Evolutionary conservation across 1,140 invertebrate genomes (phyloP), one percentile per base, ranked within the genome.

Genomic region (Aethina tumida): DNA sequence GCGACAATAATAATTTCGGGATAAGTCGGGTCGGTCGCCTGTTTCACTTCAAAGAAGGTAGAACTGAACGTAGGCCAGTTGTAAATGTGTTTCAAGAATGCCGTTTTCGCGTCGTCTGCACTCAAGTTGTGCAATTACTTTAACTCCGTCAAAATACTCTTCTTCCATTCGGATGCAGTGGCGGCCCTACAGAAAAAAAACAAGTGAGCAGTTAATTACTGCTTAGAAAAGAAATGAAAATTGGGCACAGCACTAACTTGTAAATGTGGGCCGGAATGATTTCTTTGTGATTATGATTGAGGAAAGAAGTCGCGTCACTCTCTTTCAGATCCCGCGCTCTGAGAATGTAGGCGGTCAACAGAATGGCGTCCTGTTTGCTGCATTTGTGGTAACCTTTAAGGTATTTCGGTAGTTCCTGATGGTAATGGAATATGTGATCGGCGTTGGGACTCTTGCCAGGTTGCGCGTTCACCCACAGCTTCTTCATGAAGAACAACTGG

Each of bases 401-500:
- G 56, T 88, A 84, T 65, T 97, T 97, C 0, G 89, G 88, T 19
- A 94, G 58, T 67, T 97, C 93, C 69, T 97, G 93, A 48, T 90
- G 84, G 60, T 83, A 97, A 62, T 95, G 89, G 64, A 97, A 97
- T 50, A 96, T 93, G 29, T 87, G 66, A 64, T 97, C 93, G 5
- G 89, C 88, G 62, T 90, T 85, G 27, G 69, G 62, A 63, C 96
- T 93, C 53, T 77, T 78, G 0, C 91, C 92, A 1, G 92, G 89
- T 15, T 83, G 66, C 6, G 84, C 84, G 51, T 91, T 87, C 0
- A 91, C 80, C 93, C 94, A 97, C 1, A 97, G 64, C 60, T 97
- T 97, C 58, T 92, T 90, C 90, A 96, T 94, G 59, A 95, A 96
- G 68, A 93, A 93, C 48, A 96, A 79, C 66, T 95, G 74, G 61